These are phyloP conservation scores for Meganola albula DNA, from an alignment of 2,888 invertebrate genomes.

Conservation along the genomic window DNA sequence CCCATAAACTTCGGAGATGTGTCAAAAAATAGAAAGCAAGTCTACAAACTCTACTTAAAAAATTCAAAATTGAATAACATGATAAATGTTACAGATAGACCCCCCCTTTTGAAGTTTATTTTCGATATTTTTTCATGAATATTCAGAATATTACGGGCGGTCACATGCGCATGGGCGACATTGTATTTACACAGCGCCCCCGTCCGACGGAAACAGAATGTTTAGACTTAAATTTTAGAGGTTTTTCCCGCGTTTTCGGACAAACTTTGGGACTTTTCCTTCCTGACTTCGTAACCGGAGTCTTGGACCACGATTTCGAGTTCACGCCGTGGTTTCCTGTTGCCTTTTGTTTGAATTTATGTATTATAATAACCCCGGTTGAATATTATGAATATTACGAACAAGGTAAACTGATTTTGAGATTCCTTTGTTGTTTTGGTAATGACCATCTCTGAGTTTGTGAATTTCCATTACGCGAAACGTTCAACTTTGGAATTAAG, in stretches of 20 bases:
- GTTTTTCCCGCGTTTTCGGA: slow-evolving; percentile 58
- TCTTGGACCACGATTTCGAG: slow-evolving; percentile 57
- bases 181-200: slow-evolving; percentile 57
- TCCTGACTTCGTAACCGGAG: slow-evolving; percentile 62
- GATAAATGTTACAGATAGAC: too few relatives aligned
- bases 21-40: too few relatives aligned
- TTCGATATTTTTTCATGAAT: too few relatives aligned
- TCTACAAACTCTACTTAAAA: too few relatives aligned
- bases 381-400: slow-evolving; percentile 54
- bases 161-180: too few relatives aligned
- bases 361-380: slow-evolving; percentile 51
- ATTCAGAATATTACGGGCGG: too few relatives aligned
- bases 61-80: too few relatives aligned
- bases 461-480: slow-evolving; percentile 22
- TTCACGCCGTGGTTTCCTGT: slow-evolving; percentile 52
- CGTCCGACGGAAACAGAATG: slow-evolving; percentile 60
- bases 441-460: slow-evolving; percentile 23
- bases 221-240: slow-evolving; percentile 60
- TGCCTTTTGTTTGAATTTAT: slow-evolving; percentile 57
- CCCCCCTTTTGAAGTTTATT: too few relatives aligned
- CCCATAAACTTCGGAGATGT: too few relatives aligned
- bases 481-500: slow-evolving; percentile 26
- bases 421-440: slow-evolving; percentile 34
- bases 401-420: slow-evolving; percentile 45
- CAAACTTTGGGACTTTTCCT: slow-evolving; percentile 61